Evolutionary conservation across 2,113 vertebrate species (phyloP), one percentile per base, ranked within the genome.

Genomic region (crab-eating macaque (Macaca fascicularis)): DNA sequence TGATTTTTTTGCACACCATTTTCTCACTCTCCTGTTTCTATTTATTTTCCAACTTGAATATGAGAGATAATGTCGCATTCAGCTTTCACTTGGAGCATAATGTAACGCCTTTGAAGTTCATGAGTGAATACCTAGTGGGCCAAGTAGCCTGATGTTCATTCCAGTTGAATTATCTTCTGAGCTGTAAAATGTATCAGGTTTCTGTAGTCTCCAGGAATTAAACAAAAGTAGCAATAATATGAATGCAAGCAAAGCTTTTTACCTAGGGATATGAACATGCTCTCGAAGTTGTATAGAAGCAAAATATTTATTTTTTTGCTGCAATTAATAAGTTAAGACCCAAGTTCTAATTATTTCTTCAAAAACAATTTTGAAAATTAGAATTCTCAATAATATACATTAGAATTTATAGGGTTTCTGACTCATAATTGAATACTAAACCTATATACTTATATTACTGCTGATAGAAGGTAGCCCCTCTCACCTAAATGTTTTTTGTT

Each of bases 41-140:
- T 90, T 92, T 97, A 64, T 91, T 96, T 93, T 87, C 52, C 72
- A 76, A 72, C 38, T 81, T 40, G 93, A 93, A 90, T 95, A 57
- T 50, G 69, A 76, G 40, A 82, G 76, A 88, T 61, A 86, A 75
- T 69, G 72, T 72, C 32, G 84, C 35, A 2, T 85, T 93, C 64
- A 80, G 57, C 70, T 92, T 91, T 93, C 69, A 50, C 45, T 72
- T 96, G 35, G 43, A 84, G 90, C 67, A 22, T 52, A 55, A 82
- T 91, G 82, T 67, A 48, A 79, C 43, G 57, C 64, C 72, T 89
- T 90, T 92, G 96, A 92, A 92, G 91, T 85, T 48, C 79, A 80
- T 61, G 90, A 72, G 75, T 27, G 52, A 95, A 80, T 3, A 13
- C 57, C 43, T 43, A 9, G 70, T 85, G 38, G 78, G 93, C 81